Percentiles rank a stretch among this genome's conserved stretches.
These are phyloP conservation scores for Chlorops oryzae DNA, from an alignment of 1,140 invertebrate species.

Conservation along the genomic window DNA sequence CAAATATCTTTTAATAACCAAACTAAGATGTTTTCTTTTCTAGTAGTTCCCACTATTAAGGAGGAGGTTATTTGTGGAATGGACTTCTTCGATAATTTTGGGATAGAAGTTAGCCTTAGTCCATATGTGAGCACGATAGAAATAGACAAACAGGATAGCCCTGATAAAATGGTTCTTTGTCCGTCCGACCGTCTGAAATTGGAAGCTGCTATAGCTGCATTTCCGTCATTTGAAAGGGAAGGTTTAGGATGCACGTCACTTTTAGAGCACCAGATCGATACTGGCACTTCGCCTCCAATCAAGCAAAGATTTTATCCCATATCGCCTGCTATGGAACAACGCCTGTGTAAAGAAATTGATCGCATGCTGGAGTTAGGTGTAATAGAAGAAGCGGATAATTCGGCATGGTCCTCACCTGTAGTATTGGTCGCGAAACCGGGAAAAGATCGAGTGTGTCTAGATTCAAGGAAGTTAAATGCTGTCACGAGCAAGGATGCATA, in stretches of 20 bases:
- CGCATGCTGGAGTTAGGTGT: too few relatives aligned
- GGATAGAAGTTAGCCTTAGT: not conserved
- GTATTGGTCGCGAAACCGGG: conserved; percentile 27
- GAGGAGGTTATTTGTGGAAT: conserved; percentile 1
- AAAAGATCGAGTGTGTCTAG: conserved; percentile 24
- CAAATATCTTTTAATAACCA: not conserved
- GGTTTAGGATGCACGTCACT: not conserved
- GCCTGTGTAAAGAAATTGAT: too few relatives aligned
- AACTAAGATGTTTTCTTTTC: not conserved
- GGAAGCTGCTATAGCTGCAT: not conserved
- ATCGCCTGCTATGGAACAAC: too few relatives aligned
- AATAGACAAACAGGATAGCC: not conserved
- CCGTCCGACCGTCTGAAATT: too few relatives aligned
- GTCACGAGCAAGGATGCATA: conserved; percentile 32
- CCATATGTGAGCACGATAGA: not conserved
- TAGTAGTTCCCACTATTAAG: not conserved
- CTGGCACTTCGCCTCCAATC: not conserved
- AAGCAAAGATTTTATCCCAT: not conserved
- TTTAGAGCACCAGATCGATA: not conserved
- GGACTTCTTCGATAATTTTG: not conserved
- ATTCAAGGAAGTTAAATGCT: conserved; percentile 28
- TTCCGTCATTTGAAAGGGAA: not conserved
- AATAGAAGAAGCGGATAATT: conserved; percentile 20
- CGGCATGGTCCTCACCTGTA: conserved; percentile 27
- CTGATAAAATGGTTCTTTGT: too few relatives aligned